These are phyloP conservation scores for Lepidostoma basale DNA, from an alignment of 1,140 invertebrate species.

Conservation along the genomic window DNA sequence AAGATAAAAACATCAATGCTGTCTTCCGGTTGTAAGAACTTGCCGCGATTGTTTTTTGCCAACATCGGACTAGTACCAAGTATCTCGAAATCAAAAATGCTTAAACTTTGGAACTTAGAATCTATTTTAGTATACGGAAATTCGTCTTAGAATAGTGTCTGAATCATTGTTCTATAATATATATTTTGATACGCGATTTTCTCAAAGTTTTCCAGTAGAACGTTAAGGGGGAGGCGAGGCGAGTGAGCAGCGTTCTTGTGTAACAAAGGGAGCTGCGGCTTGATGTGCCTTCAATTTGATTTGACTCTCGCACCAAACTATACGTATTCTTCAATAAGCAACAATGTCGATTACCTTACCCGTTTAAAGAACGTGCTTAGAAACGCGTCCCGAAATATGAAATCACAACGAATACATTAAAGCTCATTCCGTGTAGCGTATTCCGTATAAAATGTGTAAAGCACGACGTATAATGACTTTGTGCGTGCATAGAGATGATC, in stretches of 20 bases:
- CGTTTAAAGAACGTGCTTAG: too few relatives aligned
- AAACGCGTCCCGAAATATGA: too few relatives aligned
- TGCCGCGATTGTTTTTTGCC: too few relatives aligned
- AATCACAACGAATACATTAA: too few relatives aligned
- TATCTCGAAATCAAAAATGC: slow-evolving; percentile 25
- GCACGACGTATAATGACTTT: slow-evolving; percentile 1
- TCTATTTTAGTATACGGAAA: slow-evolving; percentile 46
- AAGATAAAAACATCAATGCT: too few relatives aligned
- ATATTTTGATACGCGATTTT: slow-evolving; percentile 46
- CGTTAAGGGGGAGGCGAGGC: slow-evolving; percentile 27
- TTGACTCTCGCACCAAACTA: slow-evolving; percentile 28
- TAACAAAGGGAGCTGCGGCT: slow-evolving; percentile 15
- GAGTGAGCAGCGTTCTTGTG: neutral
- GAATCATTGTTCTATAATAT: slow-evolving; percentile 29
- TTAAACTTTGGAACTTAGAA: slow-evolving; percentile 38
- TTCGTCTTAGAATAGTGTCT: slow-evolving; percentile 33
- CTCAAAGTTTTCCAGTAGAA: slow-evolving; percentile 40
- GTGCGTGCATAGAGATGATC: neutral
- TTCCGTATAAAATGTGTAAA: too few relatives aligned
- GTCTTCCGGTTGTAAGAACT: too few relatives aligned
- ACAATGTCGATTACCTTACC: neutral
- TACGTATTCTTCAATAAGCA: neutral
- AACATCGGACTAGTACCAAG: neutral
- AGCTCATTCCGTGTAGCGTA: too few relatives aligned
- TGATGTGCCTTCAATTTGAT: slow-evolving; percentile 36